Evolutionary conservation across 2,113 vertebrate species (phyloP).

Genomic region (Cryptoleucopteryx plumbea): DNA sequence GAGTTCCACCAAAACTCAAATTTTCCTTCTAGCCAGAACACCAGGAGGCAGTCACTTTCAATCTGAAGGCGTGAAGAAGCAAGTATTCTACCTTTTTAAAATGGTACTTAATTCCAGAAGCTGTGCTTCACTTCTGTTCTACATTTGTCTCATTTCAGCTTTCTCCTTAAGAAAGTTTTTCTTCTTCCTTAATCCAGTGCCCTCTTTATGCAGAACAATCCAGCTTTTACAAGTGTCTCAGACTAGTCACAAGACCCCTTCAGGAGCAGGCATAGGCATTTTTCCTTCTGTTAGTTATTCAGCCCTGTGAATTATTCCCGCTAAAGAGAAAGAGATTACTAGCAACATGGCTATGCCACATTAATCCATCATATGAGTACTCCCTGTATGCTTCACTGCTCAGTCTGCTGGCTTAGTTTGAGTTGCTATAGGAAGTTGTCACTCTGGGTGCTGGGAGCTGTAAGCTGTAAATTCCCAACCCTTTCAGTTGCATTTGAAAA

Average conservation of each 20-base stretch:
- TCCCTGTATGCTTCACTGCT: neutral
- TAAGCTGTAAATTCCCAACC: neutral
- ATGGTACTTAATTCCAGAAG: neutral
- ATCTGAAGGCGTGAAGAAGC: neutral
- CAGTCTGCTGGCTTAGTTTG: neutral
- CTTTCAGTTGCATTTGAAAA: neutral
- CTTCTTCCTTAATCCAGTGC: neutral
- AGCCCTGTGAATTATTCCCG: neutral
- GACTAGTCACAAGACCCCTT: neutral
- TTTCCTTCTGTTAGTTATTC: neutral
- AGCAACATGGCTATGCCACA: neutral
- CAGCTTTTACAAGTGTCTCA: neutral
- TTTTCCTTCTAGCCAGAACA: neutral
- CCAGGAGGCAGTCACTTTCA: neutral
- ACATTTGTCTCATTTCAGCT: neutral
- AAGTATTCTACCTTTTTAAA: neutral
- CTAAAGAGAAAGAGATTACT: neutral
- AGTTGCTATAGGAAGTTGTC: neutral
- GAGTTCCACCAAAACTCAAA: neutral
- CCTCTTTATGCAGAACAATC: neutral
- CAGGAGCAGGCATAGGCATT: neutral
- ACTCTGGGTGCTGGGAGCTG: neutral
- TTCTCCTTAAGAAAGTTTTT: neutral
- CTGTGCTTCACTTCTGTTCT: neutral
- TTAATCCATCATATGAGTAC: accelerated